A percentile compares a stretch with the other conserved stretches of the same genome.
Evolutionary conservation across 2,797 vertebrate species (phyloP).

Genomic region (Pangasius djambal): DNA sequence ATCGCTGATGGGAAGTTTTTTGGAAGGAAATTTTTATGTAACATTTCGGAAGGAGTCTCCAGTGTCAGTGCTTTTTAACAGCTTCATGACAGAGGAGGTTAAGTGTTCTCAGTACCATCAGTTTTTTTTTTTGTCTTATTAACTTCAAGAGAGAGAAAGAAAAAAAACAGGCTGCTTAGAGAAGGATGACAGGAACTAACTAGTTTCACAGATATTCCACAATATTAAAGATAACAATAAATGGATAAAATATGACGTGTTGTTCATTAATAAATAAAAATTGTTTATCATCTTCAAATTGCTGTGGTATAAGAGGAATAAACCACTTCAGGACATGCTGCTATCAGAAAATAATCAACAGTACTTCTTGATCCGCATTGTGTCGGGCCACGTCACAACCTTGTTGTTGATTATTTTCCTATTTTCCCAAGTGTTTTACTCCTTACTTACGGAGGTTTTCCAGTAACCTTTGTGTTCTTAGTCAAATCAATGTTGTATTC

Average conservation of each 20-base stretch:
- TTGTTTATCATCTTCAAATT: neutral
- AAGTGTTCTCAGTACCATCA: neutral
- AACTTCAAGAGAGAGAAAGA: too few species aligned
- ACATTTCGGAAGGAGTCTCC: neutral
- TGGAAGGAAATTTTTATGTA: neutral
- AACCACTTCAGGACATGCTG: neutral
- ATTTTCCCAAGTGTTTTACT: neutral
- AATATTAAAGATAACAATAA: neutral
- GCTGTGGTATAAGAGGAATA: neutral
- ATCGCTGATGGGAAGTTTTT: neutral
- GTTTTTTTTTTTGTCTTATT: too few species aligned
- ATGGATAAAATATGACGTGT: neutral
- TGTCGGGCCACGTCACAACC: neutral
- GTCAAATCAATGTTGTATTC: neutral
- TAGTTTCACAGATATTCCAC: neutral
- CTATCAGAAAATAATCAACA: neutral
- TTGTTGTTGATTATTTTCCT: neutral
- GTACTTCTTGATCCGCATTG: neutral
- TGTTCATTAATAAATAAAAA: neutral
- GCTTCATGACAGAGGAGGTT: neutral
- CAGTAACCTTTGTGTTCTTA: neutral
- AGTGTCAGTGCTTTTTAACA: neutral
- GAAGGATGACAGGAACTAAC: neutral
- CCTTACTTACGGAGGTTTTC: neutral
- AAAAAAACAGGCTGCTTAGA: too few species aligned